Percentiles rank a stretch among this genome's conserved stretches.
phyloP scores from a whole-genome alignment of 1,140 invertebrate species.

The Plutomurus gul region DNA sequence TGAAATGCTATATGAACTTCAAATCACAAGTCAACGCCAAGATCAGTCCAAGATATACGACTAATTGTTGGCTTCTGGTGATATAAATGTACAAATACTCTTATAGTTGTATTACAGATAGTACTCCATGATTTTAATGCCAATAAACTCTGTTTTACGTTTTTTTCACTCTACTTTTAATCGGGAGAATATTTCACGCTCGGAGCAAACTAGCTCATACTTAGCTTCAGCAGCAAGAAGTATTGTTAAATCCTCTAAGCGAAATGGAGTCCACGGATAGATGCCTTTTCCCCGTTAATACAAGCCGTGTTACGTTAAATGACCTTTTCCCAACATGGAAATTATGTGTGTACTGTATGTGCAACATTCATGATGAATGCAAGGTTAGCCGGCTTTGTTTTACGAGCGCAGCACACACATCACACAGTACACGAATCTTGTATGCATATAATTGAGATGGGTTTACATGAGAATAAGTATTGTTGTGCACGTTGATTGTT shows the following conservation, averaged over 20 bases:
- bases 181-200: neutral
- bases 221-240: no score
- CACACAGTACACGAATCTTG: no score
- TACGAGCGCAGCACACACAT: no score
- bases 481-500: neutral
- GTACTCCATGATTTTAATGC: neutral
- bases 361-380: no score
- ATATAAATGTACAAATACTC: neutral
- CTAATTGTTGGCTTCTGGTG: neutral
- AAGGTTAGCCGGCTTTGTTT: no score
- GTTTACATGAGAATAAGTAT: neutral
- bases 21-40: neutral
- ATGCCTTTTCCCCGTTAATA: neutral
- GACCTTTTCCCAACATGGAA: no score
- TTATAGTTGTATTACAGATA: neutral
- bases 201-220: no score
- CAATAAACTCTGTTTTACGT: neutral
- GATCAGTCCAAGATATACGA: neutral
- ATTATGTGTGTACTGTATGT: neutral
- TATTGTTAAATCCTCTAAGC: no score
- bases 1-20: no score
- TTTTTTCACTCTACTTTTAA: neutral
- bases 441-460: neutral
- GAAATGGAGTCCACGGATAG: neutral
- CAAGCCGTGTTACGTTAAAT: neutral